These are phyloP conservation scores for Girardinichthys multiradiatus DNA, from an alignment of 2,113 vertebrate species.

Conservation along the genomic window DNA sequence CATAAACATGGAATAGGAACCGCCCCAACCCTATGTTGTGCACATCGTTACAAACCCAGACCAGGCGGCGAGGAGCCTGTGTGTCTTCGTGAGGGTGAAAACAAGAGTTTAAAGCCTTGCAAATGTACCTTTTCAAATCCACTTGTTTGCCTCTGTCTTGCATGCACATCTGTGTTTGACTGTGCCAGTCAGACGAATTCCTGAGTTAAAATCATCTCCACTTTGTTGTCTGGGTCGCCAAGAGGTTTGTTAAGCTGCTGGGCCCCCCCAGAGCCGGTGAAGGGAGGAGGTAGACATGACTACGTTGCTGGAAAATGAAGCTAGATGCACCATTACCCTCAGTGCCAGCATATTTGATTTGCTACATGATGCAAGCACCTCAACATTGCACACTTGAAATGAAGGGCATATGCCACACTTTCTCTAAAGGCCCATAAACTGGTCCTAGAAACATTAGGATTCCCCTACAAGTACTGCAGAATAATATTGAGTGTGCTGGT, in stretches of 20 bases:
- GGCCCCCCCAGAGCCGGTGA: slow-evolving; percentile 63
- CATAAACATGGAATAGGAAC: slow-evolving; percentile 28
- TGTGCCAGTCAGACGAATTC: slow-evolving; percentile 61
- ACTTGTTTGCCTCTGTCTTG: slow-evolving; percentile 66
- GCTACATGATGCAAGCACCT: slow-evolving; percentile 67
- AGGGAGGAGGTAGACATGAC: slow-evolving; percentile 64
- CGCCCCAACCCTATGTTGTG: slow-evolving; percentile 30
- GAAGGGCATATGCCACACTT: slow-evolving; percentile 51
- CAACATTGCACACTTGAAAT: slow-evolving; percentile 36
- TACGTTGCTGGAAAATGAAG: slow-evolving; percentile 72
- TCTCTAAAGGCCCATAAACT: slow-evolving; percentile 10
- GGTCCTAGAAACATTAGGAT: background rate
- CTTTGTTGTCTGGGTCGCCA: slow-evolving; percentile 59
- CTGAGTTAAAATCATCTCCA: slow-evolving; percentile 69
- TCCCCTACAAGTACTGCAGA: background rate
- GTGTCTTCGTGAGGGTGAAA: slow-evolving; percentile 59
- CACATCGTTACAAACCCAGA: slow-evolving; percentile 40
- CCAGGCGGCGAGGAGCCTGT: slow-evolving; percentile 37
- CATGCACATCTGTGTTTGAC: slow-evolving; percentile 26
- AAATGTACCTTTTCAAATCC: slow-evolving; percentile 64
- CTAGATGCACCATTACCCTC: slow-evolving; percentile 69
- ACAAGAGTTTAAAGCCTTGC: slow-evolving; percentile 56
- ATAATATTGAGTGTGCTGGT: background rate
- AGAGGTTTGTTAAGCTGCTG: slow-evolving; percentile 74
- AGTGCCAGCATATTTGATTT: slow-evolving; percentile 72